A percentile compares a stretch with the other conserved stretches of the same genome.
These are phyloP conservation scores for Mixornis gularis DNA, from an alignment of 2,113 vertebrate species.

Conservation along the genomic window DNA sequence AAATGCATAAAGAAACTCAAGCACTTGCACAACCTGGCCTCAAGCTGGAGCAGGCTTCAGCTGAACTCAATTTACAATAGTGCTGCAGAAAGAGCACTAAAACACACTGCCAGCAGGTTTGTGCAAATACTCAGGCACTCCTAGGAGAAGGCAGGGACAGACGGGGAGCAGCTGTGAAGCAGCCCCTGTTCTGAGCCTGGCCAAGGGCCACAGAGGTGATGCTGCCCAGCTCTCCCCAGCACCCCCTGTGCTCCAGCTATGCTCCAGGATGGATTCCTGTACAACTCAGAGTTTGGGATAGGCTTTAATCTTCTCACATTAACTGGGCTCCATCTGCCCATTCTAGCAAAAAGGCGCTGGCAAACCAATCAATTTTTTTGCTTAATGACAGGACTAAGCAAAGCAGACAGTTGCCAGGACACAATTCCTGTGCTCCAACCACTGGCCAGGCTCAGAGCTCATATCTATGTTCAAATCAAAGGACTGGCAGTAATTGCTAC, in stretches of 20 bases:
- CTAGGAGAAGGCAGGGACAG: not conserved
- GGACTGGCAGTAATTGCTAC: not conserved
- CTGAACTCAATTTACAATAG: not conserved
- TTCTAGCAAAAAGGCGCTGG: not conserved
- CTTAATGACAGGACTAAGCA: not conserved
- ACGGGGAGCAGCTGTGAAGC: accelerated
- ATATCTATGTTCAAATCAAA: not conserved
- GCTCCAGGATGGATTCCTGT: not conserved
- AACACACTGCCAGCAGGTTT: not conserved
- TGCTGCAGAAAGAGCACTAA: not conserved
- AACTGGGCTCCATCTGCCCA: not conserved
- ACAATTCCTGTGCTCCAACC: not conserved
- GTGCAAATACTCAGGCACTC: not conserved
- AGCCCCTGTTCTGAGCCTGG: accelerated
- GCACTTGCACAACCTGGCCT: not conserved
- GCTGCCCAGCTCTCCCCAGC: not conserved
- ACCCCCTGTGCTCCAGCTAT: not conserved
- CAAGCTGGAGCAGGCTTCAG: not conserved
- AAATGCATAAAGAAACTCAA: not conserved
- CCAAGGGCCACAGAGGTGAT: accelerated
- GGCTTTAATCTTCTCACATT: not conserved
- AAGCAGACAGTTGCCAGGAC: not conserved
- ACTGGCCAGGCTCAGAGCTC: not conserved
- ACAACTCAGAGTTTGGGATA: not conserved
- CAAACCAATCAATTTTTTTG: not conserved